Base-by-base conservation (phyloP, 2,888 invertebrate genomes). In the Julus scanicus region DNA sequence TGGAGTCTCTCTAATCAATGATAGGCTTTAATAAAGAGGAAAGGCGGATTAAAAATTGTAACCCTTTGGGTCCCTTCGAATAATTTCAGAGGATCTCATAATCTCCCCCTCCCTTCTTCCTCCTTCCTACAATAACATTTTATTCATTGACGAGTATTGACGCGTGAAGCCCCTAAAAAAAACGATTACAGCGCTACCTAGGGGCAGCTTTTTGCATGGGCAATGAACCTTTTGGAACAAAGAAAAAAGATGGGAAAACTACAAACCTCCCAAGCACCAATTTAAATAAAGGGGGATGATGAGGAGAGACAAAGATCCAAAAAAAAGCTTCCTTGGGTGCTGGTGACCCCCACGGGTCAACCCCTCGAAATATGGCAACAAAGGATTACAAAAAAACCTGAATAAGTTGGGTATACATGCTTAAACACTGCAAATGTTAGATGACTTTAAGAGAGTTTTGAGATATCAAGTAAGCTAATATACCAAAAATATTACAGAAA, bases 1-100 rank as follows among this genome's bases (percentile, higher is more conserved):
- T 85, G 85, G 85, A 85, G 85, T 85, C 85, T 13, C 80, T 29
- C 37, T 80, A 80, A 80, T 80, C 80, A 80, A 80, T 80, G 80
- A 80, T 80, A 80, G 80, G 80, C 80, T 80, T 80, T 37, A 80
- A 80, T 80, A 29, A 80, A 80, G 80, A 80, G 20, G 80, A 80
- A 80, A 80, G 80, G 80, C 80, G 80, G 80, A 80, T 80, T 80
- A 80, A 80, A 80, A 80, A 80, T 44, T 80, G 80, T 80, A 80
- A 80, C 80, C 80, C 80, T 29, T 80, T 80, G 80, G 80, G 37
- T 80, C 80, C 37, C 80, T 20, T 29, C 29, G 80, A 37, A 80
- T 80, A 80, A 80, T 80, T 80, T 29, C 37, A 13, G 37, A 37
- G 80, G 80, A 80, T 80, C 29, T 29, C 80, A 20, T 37, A 29